phyloP scores from a whole-genome alignment of 2,113 vertebrate genomes.

The Pseudorasbora parva region DNA sequence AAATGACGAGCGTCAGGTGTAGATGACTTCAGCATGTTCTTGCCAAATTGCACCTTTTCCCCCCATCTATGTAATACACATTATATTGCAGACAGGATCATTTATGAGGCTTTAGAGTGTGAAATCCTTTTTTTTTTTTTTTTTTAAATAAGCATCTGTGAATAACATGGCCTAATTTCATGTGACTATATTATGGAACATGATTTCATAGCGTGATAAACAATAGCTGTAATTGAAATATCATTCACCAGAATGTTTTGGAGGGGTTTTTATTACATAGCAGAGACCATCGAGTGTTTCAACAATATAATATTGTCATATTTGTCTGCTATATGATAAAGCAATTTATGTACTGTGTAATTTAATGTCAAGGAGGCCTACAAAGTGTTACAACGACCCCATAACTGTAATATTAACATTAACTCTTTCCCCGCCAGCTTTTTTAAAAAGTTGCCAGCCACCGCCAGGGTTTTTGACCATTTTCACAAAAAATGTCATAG shows the following conservation, averaged over 20 bases:
- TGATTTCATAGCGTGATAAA: conserved; percentile 68
- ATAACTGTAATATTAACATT: neutral
- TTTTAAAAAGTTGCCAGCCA: no score
- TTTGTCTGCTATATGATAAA: neutral
- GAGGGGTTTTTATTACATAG: conserved; percentile 28
- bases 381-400: neutral
- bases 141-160: conserved; percentile 66
- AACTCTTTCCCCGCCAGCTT: no score
- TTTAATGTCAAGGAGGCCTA: neutral
- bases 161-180: conserved; percentile 57
- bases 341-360: neutral
- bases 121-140: conserved; percentile 73
- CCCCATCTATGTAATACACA: conserved; percentile 47
- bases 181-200: conserved; percentile 70
- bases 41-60: conserved; percentile 1
- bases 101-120: conserved; percentile 53
- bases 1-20: neutral
- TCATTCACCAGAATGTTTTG: conserved; percentile 57
- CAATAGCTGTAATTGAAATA: conserved; percentile 71
- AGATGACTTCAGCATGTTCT: conserved; percentile 2
- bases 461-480: no score
- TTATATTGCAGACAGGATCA: conserved; percentile 65
- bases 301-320: conserved; percentile 4
- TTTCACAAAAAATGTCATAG: no score
- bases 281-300: neutral